Conservation (phyloP, 2,888 invertebrate species). For the Conistra vaccinii region DNA sequence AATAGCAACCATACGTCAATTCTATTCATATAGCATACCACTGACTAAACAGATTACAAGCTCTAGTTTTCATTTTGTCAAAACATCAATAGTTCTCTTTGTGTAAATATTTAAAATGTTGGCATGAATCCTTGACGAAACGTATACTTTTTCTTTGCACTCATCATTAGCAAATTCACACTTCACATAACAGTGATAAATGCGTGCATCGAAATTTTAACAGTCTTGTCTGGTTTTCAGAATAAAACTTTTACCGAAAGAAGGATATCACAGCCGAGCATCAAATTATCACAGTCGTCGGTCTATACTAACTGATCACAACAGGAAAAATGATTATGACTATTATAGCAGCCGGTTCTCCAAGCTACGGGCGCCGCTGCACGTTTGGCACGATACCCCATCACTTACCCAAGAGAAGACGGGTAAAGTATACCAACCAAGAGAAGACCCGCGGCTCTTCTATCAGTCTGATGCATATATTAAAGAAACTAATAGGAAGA, state of each 20-base stretch:
- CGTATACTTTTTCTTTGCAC: constrained; percentile 54
- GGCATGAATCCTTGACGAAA: constrained; percentile 47
- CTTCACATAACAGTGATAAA: constrained; percentile 48
- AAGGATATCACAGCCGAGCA: constrained; percentile 53
- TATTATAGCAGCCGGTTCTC: constrained; percentile 81
- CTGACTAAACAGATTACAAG: constrained; percentile 65
- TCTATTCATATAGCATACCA: constrained; percentile 68
- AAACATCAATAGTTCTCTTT: constrained; percentile 53
- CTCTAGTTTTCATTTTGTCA: constrained; percentile 69
- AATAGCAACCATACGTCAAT: constrained; percentile 79
- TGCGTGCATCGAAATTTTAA: constrained; percentile 22
- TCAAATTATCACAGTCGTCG: constrained; percentile 68
- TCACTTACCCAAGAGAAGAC: constrained; percentile 73
- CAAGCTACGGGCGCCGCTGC: constrained; percentile 74
- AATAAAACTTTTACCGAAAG: constrained; percentile 74
- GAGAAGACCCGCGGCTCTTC: constrained; percentile 85
- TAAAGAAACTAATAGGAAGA: constrained; percentile 81
- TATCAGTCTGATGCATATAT: constrained; percentile 86
- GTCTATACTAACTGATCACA: constrained; percentile 69
- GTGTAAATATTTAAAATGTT: constrained; percentile 75
- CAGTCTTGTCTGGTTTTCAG: constrained; percentile 70
- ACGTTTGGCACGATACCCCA: constrained; percentile 72
- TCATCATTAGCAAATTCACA: constrained; percentile 48
- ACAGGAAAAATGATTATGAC: constrained; percentile 82
- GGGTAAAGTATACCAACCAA: constrained; percentile 80